Base-by-base conservation (phyloP, 2,113 vertebrate species). In the Delphinus delphis region DNA sequence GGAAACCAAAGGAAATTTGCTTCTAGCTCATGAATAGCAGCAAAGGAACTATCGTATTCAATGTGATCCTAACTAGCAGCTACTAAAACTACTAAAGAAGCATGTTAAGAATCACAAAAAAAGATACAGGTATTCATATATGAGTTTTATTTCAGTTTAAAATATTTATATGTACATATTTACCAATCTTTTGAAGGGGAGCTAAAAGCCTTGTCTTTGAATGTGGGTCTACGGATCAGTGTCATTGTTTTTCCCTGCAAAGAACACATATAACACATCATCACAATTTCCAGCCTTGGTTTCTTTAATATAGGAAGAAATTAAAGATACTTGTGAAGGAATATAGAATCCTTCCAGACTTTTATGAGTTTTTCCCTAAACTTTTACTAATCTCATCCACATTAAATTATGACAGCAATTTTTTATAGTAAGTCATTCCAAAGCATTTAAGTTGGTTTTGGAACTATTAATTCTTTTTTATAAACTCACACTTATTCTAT, bases 391-490 rank as follows among this genome's bases (percentile, higher is more conserved):
- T 67, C 20, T 96, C 33, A 92, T 18, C 44, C 44, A 94, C 8
- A 88, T 25, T 83, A 68, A 80, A 53, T 89, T 63, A 93, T 17
- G 4, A 84, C 3, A 94, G 79, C 63, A 84, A n/a, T 71, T 68
- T 86, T 95, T 90, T 76, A 73, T 3, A 81, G 18, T 50, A 89
- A 83, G 63, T 63, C 25, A 12, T 83, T 87, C 41, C 70, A 85
- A 94, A 91, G 58, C 55, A 80, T 84, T 93, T 71, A 95, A 68
- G 21, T 73, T 93, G 50, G 93, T 50, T 82, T 94, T 90, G 70
- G 86, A 93, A 96, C 91, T 18, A 93, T 36, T 28, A 80, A 76
- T 31, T 71, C 70, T 62, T 76, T 55, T 81, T 95, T 81, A 70
- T 74, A 11, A 95, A 88, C 18, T 84, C 50, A 93, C 1, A 88